Conservation (phyloP, 2,888 invertebrate genomes). For the Eudasyphora cyanicolor region DNA sequence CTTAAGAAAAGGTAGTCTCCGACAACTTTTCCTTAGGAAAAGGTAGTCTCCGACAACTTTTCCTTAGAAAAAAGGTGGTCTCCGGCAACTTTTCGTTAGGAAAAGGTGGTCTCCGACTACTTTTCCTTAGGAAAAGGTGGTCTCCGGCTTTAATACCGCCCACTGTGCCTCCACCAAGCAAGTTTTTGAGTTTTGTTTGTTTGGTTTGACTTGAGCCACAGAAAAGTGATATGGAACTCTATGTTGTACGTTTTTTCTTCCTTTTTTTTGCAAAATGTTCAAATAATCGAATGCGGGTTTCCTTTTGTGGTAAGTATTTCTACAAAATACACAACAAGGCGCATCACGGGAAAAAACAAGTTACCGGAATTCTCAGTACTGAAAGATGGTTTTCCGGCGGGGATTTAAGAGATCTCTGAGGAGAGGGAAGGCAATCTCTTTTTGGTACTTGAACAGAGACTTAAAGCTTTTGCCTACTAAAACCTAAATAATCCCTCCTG, state of each 20-base stretch:
- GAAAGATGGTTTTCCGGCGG: too few species aligned
- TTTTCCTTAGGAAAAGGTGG: not conserved
- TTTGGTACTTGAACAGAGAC: not conserved
- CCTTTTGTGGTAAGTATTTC: slow-evolving; percentile 1
- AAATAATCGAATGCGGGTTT: slow-evolving; percentile 27
- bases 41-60: too few species aligned
- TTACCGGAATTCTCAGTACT: not conserved
- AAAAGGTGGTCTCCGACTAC: too few species aligned
- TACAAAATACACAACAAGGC: slow-evolving; percentile 24
- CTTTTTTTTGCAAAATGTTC: not conserved
- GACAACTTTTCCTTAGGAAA: too few species aligned
- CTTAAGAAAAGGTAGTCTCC: too few species aligned
- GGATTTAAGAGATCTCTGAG: not conserved
- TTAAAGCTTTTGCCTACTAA: not conserved
- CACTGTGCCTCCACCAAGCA: slow-evolving; percentile 4
- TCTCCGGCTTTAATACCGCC: too few species aligned
- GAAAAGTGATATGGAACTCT: not conserved
- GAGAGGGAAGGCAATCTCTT: too few species aligned
- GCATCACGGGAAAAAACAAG: not conserved
- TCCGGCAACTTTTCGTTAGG: too few species aligned
- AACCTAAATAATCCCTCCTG: not conserved
- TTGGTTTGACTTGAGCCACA: slow-evolving; percentile 7
- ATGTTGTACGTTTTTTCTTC: not conserved
- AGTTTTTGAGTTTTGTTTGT: slow-evolving; percentile 12
- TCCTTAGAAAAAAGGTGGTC: too few species aligned